phyloP scores from a whole-genome alignment of 2,797 vertebrate genomes.

The Manis pentadactyla region DNA sequence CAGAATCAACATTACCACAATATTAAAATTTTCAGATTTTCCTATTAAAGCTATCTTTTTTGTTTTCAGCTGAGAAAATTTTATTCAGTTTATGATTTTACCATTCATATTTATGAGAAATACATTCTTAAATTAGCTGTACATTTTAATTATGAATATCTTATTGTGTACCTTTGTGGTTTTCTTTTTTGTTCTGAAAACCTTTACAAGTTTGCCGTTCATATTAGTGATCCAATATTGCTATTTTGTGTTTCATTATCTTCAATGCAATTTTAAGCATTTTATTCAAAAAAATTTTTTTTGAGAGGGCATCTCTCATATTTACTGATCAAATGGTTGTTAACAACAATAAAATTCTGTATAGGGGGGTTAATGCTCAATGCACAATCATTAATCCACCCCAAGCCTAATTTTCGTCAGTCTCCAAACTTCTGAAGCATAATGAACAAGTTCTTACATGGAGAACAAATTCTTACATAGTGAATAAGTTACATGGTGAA shows the following conservation, averaged over 20 bases:
- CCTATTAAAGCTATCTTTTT: not conserved
- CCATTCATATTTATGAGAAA: not conserved
- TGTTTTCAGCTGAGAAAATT: not conserved
- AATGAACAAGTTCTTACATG: too few relatives aligned
- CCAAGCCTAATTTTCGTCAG: too few relatives aligned
- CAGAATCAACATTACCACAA: conserved; percentile 69
- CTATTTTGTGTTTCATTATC: not conserved
- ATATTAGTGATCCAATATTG: not conserved
- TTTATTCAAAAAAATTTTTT: too few relatives aligned
- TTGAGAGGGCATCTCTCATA: too few relatives aligned
- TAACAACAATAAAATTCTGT: too few relatives aligned
- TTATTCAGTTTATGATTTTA: not conserved
- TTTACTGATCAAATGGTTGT: too few relatives aligned
- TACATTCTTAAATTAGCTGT: not conserved
- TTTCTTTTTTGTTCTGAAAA: not conserved
- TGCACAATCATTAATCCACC: too few relatives aligned
- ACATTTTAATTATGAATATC: not conserved
- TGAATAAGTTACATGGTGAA: too few relatives aligned
- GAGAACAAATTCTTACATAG: too few relatives aligned
- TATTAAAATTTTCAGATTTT: conserved; percentile 72
- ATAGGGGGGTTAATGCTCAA: too few relatives aligned
- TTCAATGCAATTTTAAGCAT: not conserved
- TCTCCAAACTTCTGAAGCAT: too few relatives aligned
- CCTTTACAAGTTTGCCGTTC: not conserved
- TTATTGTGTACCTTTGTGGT: not conserved